A percentile compares a stretch with the other conserved stretches of the same genome.
phyloP scores from a whole-genome alignment of 2,113 vertebrate genomes.

The Otocyon megalotis region DNA sequence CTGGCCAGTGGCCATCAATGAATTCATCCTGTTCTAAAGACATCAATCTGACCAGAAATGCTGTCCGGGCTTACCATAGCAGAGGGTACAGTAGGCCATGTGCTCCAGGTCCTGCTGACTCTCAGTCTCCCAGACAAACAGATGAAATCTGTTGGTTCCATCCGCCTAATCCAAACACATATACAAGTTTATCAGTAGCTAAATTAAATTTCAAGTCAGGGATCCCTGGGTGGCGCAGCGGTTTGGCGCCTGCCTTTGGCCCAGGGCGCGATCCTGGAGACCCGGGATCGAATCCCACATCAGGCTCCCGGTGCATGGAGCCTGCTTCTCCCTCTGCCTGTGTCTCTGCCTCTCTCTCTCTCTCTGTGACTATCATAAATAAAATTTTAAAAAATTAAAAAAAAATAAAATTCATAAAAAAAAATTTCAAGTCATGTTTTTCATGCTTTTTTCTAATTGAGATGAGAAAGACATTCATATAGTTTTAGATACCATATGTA shows the following conservation, averaged over 20 bases:
- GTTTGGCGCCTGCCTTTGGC: too few relatives aligned
- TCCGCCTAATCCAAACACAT: slow-evolving; percentile 86
- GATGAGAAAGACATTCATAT: not conserved
- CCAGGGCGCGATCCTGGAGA: too few relatives aligned
- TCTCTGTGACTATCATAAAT: too few relatives aligned
- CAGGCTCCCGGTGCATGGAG: too few relatives aligned
- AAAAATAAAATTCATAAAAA: too few relatives aligned
- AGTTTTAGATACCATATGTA: not conserved
- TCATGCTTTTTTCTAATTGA: not conserved
- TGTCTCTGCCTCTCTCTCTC: too few relatives aligned
- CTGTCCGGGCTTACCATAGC: slow-evolving; percentile 89
- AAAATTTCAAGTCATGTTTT: not conserved
- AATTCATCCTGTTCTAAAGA: not conserved
- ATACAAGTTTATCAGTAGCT: not conserved
- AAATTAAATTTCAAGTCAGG: not conserved
- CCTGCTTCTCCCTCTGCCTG: too few relatives aligned
- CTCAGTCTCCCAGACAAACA: slow-evolving; percentile 84
- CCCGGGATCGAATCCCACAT: too few relatives aligned
- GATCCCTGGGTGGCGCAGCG: too few relatives aligned
- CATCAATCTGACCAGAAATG: not conserved
- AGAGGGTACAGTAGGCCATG: slow-evolving; percentile 88
- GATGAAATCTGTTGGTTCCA: slow-evolving; percentile 85
- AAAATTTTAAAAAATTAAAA: too few relatives aligned
- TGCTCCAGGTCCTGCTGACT: slow-evolving; percentile 76
- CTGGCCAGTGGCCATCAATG: not conserved